A percentile compares a stretch with the other conserved stretches of the same genome.
Evolutionary conservation across 2,113 vertebrate genomes (phyloP).

Genomic region (Chaetodon auriga): DNA sequence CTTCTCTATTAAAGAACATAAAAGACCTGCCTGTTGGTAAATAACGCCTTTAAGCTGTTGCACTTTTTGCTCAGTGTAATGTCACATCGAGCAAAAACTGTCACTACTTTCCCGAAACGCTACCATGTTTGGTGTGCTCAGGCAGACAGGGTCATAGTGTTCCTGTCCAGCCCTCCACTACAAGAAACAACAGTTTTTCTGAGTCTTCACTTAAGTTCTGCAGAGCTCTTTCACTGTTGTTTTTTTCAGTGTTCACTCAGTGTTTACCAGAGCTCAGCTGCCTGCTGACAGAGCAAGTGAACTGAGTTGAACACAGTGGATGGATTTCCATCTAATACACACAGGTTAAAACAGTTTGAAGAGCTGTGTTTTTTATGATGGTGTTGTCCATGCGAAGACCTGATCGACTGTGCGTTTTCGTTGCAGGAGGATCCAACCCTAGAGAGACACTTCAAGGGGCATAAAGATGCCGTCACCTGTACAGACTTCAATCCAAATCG

Average conservation of each 20-base stretch:
- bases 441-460: conserved; percentile 83
- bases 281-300: background rate
- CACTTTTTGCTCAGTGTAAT: background rate
- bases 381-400: background rate
- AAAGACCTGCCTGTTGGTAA: too few relatives aligned
- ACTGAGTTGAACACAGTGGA: background rate
- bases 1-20: background rate
- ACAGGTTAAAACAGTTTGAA: background rate
- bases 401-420: background rate
- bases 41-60: background rate
- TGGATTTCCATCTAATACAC: background rate
- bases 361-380: too few relatives aligned
- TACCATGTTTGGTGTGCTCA: background rate
- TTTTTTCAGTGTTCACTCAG: background rate
- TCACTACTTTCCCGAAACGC: background rate
- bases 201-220: too few relatives aligned
- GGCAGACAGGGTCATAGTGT: background rate
- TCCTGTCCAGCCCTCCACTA: background rate
- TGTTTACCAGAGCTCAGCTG: background rate
- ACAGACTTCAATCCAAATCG: conserved; percentile 83
- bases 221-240: background rate
- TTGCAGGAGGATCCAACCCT: conserved; percentile 84
- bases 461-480: conserved; percentile 83
- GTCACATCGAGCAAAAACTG: background rate
- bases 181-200: background rate